phyloP scores from a whole-genome alignment of 1,140 invertebrate species.

The Sipha flava region DNA sequence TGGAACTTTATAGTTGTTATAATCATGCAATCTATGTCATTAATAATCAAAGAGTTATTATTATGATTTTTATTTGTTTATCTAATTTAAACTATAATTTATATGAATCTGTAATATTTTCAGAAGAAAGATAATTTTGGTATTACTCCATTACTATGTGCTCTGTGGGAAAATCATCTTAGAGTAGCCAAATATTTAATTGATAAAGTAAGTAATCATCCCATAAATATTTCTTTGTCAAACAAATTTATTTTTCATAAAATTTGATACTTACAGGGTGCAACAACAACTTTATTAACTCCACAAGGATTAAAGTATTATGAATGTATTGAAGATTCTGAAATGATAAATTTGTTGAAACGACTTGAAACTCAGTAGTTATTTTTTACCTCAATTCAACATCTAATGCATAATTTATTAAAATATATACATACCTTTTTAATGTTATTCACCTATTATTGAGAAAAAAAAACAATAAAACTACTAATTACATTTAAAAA shows the following conservation, averaged over 20 bases:
- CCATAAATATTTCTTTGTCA: background rate
- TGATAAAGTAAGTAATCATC: background rate
- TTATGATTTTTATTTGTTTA: too few relatives aligned
- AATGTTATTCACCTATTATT: background rate
- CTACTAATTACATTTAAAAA: background rate
- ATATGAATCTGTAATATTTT: background rate
- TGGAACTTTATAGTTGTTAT: too few relatives aligned
- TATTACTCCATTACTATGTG: constrained; percentile 17
- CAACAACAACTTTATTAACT: background rate
- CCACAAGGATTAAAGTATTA: constrained; percentile 13
- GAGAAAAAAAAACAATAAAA: background rate
- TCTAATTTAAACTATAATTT: too few relatives aligned
- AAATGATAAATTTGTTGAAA: constrained; percentile 27
- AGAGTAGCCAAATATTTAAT: constrained; percentile 16
- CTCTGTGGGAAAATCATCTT: constrained; percentile 24
- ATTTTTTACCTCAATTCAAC: background rate
- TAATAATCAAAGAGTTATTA: too few relatives aligned
- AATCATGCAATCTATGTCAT: too few relatives aligned
- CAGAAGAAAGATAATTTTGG: constrained; percentile 22
- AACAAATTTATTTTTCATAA: background rate
- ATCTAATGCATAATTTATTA: background rate
- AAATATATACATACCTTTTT: background rate
- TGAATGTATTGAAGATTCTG: constrained; percentile 12
- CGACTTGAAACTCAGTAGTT: background rate
- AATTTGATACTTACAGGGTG: too few relatives aligned